A percentile compares a stretch with the other conserved stretches of the same genome.
Conservation (phyloP, 2,797 vertebrate species). For the Fistularia commersonii region DNA sequence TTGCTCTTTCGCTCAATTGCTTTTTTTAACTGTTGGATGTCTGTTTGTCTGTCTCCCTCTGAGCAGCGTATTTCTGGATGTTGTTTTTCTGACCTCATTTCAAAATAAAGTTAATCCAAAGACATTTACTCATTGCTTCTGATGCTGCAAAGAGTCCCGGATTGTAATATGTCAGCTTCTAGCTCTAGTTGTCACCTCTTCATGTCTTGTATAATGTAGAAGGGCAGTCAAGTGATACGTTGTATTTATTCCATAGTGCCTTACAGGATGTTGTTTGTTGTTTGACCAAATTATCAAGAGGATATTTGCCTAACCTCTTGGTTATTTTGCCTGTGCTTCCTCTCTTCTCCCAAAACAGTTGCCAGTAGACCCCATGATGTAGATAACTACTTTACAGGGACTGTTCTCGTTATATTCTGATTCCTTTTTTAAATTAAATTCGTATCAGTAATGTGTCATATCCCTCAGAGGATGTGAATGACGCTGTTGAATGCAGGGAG, state of each 20-base stretch:
- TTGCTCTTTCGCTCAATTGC: conserved; percentile 7
- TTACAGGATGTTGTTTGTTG: conserved; percentile 34
- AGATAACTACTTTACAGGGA: conserved; percentile 12
- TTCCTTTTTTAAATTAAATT: not conserved
- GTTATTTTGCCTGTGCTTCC: conserved; percentile 14
- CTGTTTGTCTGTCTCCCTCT: conserved; percentile 24
- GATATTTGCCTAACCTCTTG: conserved; percentile 37
- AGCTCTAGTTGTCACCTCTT: too few relatives aligned
- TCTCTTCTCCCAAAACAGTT: conserved; percentile 16
- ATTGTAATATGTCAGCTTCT: not conserved
- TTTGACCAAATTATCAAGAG: conserved; percentile 39
- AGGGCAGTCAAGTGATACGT: too few relatives aligned
- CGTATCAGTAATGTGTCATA: too few relatives aligned
- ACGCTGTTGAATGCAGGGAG: too few relatives aligned
- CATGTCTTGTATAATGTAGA: too few relatives aligned
- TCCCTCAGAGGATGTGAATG: too few relatives aligned
- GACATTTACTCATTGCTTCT: conserved; percentile 1
- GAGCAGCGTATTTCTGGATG: conserved; percentile 12
- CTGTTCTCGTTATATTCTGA: not conserved
- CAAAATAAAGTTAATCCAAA: conserved; percentile 1
- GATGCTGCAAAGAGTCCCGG: not conserved
- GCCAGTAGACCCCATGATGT: conserved; percentile 12
- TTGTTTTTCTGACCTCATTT: conserved; percentile 32
- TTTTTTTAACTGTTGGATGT: conserved; percentile 30
- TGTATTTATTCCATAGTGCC: not conserved